Evolutionary conservation across 2,113 vertebrate species (phyloP).

Genomic region (Alligator mississippiensis): DNA sequence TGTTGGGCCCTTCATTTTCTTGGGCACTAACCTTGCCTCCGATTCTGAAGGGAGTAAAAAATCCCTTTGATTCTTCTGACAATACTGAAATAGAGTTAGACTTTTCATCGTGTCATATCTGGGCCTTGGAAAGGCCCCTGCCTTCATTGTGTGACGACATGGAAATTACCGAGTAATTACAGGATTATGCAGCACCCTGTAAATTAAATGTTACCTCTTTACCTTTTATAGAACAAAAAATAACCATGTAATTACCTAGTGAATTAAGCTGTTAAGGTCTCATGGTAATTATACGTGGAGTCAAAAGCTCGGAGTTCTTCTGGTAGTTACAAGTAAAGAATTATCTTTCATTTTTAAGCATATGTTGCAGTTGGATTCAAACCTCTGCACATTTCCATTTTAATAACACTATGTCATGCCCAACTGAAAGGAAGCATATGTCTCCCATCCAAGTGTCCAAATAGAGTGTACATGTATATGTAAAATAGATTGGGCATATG

Average conservation of each 20-base stretch:
- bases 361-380: slow-evolving; percentile 53
- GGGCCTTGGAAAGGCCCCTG: slow-evolving; percentile 52
- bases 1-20: background rate
- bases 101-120: slow-evolving; percentile 64
- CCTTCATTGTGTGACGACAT: slow-evolving; percentile 62
- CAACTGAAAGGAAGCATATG: slow-evolving; percentile 72
- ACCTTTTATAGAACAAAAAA: slow-evolving; percentile 79
- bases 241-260: slow-evolving; percentile 80
- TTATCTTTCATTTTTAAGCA: slow-evolving; percentile 77
- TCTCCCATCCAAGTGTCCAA: slow-evolving; percentile 74
- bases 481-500: slow-evolving; percentile 72
- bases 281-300: slow-evolving; percentile 74
- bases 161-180: slow-evolving; percentile 78
- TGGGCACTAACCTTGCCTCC: background rate
- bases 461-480: slow-evolving; percentile 65
- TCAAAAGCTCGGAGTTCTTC: slow-evolving; percentile 77
- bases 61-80: background rate
- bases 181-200: slow-evolving; percentile 77
- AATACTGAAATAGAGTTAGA: slow-evolving; percentile 19
- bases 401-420: slow-evolving; percentile 71
- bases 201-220: slow-evolving; percentile 83
- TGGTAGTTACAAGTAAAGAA: slow-evolving; percentile 76
- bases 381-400: slow-evolving; percentile 69
- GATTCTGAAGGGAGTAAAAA: slow-evolving; percentile 1
- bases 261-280: slow-evolving; percentile 80